Base-by-base conservation (phyloP, 2,113 vertebrate genomes). In the Rostratula benghalensis region DNA sequence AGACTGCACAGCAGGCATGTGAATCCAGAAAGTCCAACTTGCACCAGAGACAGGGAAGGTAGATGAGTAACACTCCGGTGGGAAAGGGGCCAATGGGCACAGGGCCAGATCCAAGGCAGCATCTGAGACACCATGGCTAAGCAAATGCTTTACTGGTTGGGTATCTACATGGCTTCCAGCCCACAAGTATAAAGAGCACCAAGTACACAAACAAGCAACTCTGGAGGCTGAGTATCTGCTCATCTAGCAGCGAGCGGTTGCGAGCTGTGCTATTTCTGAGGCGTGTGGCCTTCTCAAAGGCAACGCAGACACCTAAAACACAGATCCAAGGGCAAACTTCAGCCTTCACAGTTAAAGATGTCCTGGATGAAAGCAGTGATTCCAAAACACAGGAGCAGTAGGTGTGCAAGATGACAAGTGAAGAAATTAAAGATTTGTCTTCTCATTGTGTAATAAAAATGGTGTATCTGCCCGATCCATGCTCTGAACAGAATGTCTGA, bases 81-180 rank as follows among this genome's bases (percentile, higher is more conserved):
- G 39, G 67, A 83, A 85, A 83, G 25, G 45, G 89, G 67, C 79
- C 4, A 27, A 79, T 69, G 25, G 79, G 48, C 67, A 56, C 75
- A 64, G 89, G 63, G 50, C 23, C 90, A 81, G 63, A 73, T 89
- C 93, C 93, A 95, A 94, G 53, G 71, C 88, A 88, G 61, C 65
- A 50, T 41, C 70, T 30, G 39, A 90, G 56, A 82, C 74, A 39
- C 84, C 24, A 24, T n/a, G n/a, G 65, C 88, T 65, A 90, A 86
- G 75, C 75, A 93, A 84, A 81, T 78, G 90, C 71, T 88, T 33
- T n/a, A 25, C 71, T 95, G 71, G 35, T 80, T 90, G 86, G 83
- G 83, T 86, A 75, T 95, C 75, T 79, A 46, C 59, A 67, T 92
- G 96, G 96, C 96, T 92, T 76, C 79, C 83, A 79, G 94, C 96